phyloP scores from a whole-genome alignment of 2,888 invertebrate genomes.

The Linnaemya tessellans region DNA sequence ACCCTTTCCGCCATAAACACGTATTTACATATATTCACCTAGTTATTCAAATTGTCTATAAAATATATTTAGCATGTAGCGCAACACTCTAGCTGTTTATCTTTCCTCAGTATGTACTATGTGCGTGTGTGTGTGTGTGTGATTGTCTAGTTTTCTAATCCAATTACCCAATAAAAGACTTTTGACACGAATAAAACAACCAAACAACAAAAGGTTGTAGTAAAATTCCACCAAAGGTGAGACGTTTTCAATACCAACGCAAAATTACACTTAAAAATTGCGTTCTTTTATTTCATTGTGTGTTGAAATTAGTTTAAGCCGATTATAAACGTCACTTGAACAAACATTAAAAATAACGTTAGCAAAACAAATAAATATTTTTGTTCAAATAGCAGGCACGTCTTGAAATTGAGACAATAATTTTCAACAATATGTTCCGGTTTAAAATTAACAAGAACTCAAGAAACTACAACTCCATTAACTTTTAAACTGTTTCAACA shows the following conservation, averaged over 20 bases:
- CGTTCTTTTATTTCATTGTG: slow-evolving; percentile 17
- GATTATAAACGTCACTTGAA: slow-evolving; percentile 60
- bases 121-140: no score
- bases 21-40: not conserved
- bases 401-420: slow-evolving; percentile 35
- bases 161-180: slow-evolving; percentile 70
- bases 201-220: slow-evolving; percentile 14
- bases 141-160: slow-evolving; percentile 49
- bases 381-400: slow-evolving; percentile 27
- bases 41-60: not conserved
- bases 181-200: slow-evolving; percentile 68
- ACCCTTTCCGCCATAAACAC: no score
- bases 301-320: slow-evolving; percentile 55
- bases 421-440: slow-evolving; percentile 58
- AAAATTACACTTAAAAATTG: slow-evolving; percentile 22
- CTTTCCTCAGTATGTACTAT: not conserved
- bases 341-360: slow-evolving; percentile 1
- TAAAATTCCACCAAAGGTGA: slow-evolving; percentile 48
- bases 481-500: not conserved
- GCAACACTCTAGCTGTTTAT: not conserved
- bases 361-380: slow-evolving; percentile 20
- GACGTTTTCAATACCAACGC: slow-evolving; percentile 45
- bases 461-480: slow-evolving; percentile 39
- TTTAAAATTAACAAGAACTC: slow-evolving; percentile 46
- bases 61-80: not conserved